Evolutionary conservation across 2,113 vertebrate genomes (phyloP).

Genomic region (Cacatua alba): DNA sequence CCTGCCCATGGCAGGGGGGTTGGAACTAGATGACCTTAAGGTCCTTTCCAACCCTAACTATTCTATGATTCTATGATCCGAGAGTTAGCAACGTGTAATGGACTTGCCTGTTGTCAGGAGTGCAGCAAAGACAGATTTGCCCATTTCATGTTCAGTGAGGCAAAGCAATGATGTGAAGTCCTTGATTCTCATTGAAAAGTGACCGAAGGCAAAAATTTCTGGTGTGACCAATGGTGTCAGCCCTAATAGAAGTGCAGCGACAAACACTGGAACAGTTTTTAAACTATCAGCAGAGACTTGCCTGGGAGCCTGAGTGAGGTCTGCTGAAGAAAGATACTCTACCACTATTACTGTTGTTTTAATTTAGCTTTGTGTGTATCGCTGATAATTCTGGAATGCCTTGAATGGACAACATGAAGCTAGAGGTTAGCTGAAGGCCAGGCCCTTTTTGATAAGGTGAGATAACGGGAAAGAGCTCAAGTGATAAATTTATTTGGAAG

Average conservation of each 20-base stretch:
- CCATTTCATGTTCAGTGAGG: neutral
- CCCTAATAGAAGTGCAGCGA: neutral
- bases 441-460: neutral
- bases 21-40: no score
- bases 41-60: no score
- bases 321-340: neutral
- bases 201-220: neutral
- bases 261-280: neutral
- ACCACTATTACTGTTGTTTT: neutral
- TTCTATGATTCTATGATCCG: neutral
- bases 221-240: neutral
- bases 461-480: neutral
- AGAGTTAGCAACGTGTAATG: accelerated
- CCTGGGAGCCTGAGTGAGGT: neutral
- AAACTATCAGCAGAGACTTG: neutral
- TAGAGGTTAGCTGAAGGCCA: neutral
- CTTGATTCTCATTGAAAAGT: neutral
- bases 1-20: no score
- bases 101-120: neutral
- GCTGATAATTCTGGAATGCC: neutral
- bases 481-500: neutral
- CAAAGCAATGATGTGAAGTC: neutral
- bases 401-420: neutral
- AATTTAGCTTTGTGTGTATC: neutral
- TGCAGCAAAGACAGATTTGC: neutral